Conservation (phyloP, 2,888 invertebrate species). For the Eristalinus aeneus region DNA sequence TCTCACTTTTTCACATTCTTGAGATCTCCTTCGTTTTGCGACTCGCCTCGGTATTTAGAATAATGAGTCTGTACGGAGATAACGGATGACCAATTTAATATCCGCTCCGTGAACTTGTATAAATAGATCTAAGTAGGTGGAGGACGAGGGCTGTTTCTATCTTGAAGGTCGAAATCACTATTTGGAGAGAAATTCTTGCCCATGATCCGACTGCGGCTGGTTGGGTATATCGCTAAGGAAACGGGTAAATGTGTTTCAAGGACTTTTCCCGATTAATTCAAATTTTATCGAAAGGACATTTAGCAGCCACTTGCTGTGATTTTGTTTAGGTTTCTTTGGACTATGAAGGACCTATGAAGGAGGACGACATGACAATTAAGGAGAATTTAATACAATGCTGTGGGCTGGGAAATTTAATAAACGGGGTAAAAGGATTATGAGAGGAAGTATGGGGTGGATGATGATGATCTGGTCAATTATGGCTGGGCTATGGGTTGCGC, state of each 20-base stretch:
- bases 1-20: slow-evolving; percentile 30
- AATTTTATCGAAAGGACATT: slow-evolving; percentile 35
- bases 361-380: slow-evolving; percentile 24
- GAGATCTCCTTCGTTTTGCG: background rate
- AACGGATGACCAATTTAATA: slow-evolving; percentile 58
- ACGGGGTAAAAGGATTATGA: background rate
- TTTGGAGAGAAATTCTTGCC: background rate
- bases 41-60: slow-evolving; percentile 7
- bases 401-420: slow-evolving; percentile 24
- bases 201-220: background rate
- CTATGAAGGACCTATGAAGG: background rate
- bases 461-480: slow-evolving; percentile 41
- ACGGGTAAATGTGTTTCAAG: slow-evolving; percentile 11
- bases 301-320: background rate
- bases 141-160: background rate
- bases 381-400: slow-evolving; percentile 38
- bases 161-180: slow-evolving; percentile 12
- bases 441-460: background rate
- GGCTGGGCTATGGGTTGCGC: background rate
- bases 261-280: slow-evolving; percentile 32
- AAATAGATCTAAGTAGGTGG: background rate
- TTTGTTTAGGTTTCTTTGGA: background rate
- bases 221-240: background rate
- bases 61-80: slow-evolving; percentile 34
- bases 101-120: slow-evolving; percentile 28